Evolutionary conservation across 2,888 invertebrate species (phyloP), one percentile per base, ranked within the genome.

Genomic region (Drosophila tanythrix): DNA sequence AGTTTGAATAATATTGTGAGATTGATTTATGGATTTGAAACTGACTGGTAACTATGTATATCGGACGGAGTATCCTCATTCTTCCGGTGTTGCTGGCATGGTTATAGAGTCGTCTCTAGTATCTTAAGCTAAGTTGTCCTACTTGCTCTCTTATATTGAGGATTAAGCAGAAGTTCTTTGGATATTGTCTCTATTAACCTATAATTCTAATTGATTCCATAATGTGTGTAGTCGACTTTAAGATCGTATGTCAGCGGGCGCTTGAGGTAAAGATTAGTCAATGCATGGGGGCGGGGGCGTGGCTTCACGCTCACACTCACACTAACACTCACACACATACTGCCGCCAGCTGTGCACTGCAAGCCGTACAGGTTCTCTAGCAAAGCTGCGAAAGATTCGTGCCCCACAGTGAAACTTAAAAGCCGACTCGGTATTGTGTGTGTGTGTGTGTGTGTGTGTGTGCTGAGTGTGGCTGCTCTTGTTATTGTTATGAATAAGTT

Each of bases 401-500:
- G 63, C 46, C 13, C 43, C 27, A 31, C 46, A 50, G 64, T 31
- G 36, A 64, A 64, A 50, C 36, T 8, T 5, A 31, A 60, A 36
- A 25, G 55, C 60, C 51, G 33, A 53, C 38, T 48, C 29, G 13
- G 52, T 2, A 36, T 8, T 29, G 40, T 61, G 27, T 10, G 10
- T 4, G n/a, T n/a, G 18, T 50, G 51, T n/a, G 18, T 50, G 51
- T 29, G 29, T 29, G 31, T 33, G 52, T 52, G 27, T 27, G 25
- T 27, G 55, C 46, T 27, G 55, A 36, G 38, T 60, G 35, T 51
- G 46, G 66, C 69, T 55, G 74, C 69, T 85, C 88, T 91, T 85
- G 89, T 91, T 90, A 91, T 89, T 88, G 92, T 93, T 93, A 92
- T 92, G 92, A 93, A 93, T 93, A 92, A 93, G 93, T 93, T 93